Evolutionary conservation across 2,113 vertebrate species (phyloP).

Genomic region (Gadus macrocephalus): DNA sequence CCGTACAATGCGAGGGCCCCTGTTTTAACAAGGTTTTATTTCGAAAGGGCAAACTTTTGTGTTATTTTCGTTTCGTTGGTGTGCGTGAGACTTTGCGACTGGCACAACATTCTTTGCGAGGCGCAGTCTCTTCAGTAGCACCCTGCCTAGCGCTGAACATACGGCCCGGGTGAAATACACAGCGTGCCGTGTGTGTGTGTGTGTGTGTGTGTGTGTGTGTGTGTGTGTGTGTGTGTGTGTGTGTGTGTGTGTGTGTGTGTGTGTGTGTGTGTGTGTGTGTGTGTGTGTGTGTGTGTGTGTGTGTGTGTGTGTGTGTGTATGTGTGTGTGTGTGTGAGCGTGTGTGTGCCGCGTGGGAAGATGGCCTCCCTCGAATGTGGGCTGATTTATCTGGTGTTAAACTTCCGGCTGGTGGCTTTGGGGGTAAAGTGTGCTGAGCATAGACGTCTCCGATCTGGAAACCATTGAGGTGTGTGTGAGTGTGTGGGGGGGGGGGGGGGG

Average conservation of each 20-base stretch:
- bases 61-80: no score
- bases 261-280: no score
- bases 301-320: no score
- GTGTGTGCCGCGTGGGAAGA: background rate
- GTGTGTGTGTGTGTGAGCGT: background rate
- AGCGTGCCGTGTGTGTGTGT: background rate
- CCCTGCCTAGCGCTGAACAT: background rate
- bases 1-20: no score
- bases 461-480: slow-evolving; percentile 40
- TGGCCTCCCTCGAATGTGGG: slow-evolving; percentile 1
- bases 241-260: no score
- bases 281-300: background rate
- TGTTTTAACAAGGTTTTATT: no score
- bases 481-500: no score
- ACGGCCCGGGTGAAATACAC: background rate
- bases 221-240: no score
- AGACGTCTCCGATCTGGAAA: slow-evolving; percentile 54
- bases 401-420: slow-evolving; percentile 30
- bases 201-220: no score
- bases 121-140: background rate
- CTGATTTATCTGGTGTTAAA: slow-evolving; percentile 22
- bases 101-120: no score
- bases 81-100: no score
- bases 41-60: no score
- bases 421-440: slow-evolving; percentile 31